These are phyloP conservation scores for Lepilemur septentrionalis DNA, from an alignment of 2,797 vertebrate species.

Conservation along the genomic window DNA sequence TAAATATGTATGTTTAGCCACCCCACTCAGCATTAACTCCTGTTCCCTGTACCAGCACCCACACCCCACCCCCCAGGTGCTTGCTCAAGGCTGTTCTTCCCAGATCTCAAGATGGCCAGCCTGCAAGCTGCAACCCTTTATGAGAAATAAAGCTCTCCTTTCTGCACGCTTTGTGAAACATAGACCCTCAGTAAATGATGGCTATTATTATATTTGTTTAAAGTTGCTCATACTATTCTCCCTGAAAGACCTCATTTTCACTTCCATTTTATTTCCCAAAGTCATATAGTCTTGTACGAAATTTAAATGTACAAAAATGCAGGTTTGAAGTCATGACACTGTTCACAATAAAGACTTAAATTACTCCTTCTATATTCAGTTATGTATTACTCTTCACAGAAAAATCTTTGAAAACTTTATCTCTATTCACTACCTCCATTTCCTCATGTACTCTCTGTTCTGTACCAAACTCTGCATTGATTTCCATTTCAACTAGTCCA, in stretches of 20 bases:
- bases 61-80: too few species aligned
- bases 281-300: background rate
- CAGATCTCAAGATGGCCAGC: background rate
- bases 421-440: background rate
- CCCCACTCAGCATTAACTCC: background rate
- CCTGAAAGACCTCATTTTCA: background rate
- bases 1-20: background rate
- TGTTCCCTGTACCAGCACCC: too few species aligned
- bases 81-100: too few species aligned
- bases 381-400: background rate
- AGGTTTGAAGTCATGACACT: background rate
- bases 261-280: background rate
- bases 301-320: background rate
- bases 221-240: background rate
- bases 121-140: background rate
- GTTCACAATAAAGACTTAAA: background rate
- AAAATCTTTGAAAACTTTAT: background rate
- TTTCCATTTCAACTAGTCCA: background rate
- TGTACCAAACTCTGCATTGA: background rate
- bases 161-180: background rate
- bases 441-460: background rate
- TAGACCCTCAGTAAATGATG: background rate
- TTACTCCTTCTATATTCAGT: background rate
- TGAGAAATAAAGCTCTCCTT: background rate
- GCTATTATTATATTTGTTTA: background rate